phyloP scores from a whole-genome alignment of 2,113 vertebrate genomes.

The Merops nubicus region DNA sequence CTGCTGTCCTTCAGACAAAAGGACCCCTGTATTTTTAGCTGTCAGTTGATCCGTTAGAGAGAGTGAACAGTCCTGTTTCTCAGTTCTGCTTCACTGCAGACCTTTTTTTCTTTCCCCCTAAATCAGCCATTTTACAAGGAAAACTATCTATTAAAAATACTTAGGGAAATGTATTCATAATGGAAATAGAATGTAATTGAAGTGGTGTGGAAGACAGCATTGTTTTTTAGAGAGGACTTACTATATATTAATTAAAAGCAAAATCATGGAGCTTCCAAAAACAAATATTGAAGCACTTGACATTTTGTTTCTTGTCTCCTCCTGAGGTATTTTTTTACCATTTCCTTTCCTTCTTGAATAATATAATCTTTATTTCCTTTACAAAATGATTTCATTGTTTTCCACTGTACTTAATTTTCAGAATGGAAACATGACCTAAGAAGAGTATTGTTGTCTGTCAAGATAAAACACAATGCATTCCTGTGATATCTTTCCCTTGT shows the following conservation, averaged over 20 bases:
- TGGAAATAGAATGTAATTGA: not conserved
- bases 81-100: not conserved
- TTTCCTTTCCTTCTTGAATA: slow-evolving; percentile 47
- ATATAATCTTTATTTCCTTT: slow-evolving; percentile 56
- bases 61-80: not conserved
- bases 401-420: slow-evolving; percentile 40
- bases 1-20: not conserved
- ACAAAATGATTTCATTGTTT: slow-evolving; percentile 63
- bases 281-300: not conserved
- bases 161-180: not conserved
- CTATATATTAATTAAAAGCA: not conserved
- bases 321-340: slow-evolving; percentile 19
- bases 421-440: slow-evolving; percentile 70
- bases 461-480: slow-evolving; percentile 66
- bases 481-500: slow-evolving; percentile 59
- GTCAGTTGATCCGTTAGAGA: not conserved
- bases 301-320: slow-evolving; percentile 30
- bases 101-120: not conserved
- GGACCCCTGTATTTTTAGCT: not conserved
- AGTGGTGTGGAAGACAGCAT: not conserved
- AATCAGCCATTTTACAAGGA: not conserved
- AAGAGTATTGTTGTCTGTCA: slow-evolving; percentile 66
- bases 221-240: not conserved
- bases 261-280: not conserved
- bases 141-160: not conserved